Evolutionary conservation across 2,797 vertebrate species (phyloP).

Genomic region (Capromys pilorides): DNA sequence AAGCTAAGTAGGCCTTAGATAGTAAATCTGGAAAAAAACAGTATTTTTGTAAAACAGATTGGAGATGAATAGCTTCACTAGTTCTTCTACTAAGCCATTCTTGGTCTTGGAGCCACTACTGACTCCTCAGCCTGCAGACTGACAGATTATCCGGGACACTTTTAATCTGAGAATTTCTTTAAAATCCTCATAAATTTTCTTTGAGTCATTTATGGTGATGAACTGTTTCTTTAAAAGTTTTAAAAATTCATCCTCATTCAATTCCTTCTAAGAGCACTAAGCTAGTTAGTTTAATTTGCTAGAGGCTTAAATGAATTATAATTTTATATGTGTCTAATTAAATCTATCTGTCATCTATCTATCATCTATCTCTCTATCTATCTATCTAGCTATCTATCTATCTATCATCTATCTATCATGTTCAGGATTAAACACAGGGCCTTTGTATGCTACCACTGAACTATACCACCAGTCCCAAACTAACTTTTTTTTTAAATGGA

Average conservation of each 20-base stretch:
- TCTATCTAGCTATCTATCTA: no score
- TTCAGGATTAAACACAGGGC: neutral
- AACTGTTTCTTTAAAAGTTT: neutral
- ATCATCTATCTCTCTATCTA: no score
- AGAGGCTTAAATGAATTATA: slow-evolving; percentile 4
- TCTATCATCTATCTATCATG: neutral
- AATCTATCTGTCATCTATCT: neutral
- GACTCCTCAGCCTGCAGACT: neutral
- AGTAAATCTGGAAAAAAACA: neutral
- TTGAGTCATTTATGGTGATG: neutral
- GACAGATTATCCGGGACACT: neutral
- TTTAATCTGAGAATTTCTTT: neutral
- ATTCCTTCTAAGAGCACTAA: neutral
- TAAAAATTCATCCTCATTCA: neutral
- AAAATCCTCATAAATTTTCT: neutral
- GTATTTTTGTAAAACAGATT: slow-evolving; percentile 26
- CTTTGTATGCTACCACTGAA: neutral
- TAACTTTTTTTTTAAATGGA: neutral
- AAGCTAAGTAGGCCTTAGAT: neutral
- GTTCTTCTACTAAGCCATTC: neutral
- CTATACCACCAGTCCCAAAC: neutral
- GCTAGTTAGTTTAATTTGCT: slow-evolving; percentile 21
- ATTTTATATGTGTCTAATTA: neutral
- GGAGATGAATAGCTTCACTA: neutral
- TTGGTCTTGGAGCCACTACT: neutral